Base-by-base conservation (phyloP, 2,888 invertebrate species). In the Tiliacea aurago region DNA sequence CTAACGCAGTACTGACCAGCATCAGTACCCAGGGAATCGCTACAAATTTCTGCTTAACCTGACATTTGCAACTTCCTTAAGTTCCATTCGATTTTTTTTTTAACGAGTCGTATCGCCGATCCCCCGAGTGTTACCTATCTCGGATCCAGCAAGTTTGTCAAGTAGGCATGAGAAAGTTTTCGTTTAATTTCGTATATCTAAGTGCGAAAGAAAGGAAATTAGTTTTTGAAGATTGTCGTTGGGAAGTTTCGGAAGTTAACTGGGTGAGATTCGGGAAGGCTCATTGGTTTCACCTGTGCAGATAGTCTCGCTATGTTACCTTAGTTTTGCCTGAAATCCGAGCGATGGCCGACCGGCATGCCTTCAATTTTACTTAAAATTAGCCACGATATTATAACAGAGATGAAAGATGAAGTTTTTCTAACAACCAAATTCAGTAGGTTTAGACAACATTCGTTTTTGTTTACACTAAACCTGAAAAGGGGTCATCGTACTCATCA, bases 81-180 rank as follows among this genome's bases (percentile, higher is more conserved):
- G 49, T 62, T 83, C 65, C 45, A 68, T 78, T 78, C 79, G 79
- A 83, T 73, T 80, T 83, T 78, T 53, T 73, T 83, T 70, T 20
- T 73, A 78, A 78, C 79, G 66, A 67, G 66, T 59, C 45, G 45
- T 58, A 69, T 69, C 58, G 33, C 28, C 28, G 18, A 33, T 72
- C 78, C 72, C 79, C 33, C 33, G 66, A 58, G 84, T 66, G 65
- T 43, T 69, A 49, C 71, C 66, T 45, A 69, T 65, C 58, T 69
- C 28, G 20, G 53, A 55, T 58, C 56, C 70, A 37, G 51, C 66
- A 70, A 83, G 23, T 83, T 75, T 11, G n/a, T 56, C 33, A 68
- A 70, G 79, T 58, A 73, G 51, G 51, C 59, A 63, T 20, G 58
- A 58, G 23, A 23, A 74, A 71, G 80, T 80, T 83, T 68, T 53